Evolutionary conservation across 1,140 invertebrate species (phyloP).

Genomic region (Macrobrachium rosenbergii): DNA sequence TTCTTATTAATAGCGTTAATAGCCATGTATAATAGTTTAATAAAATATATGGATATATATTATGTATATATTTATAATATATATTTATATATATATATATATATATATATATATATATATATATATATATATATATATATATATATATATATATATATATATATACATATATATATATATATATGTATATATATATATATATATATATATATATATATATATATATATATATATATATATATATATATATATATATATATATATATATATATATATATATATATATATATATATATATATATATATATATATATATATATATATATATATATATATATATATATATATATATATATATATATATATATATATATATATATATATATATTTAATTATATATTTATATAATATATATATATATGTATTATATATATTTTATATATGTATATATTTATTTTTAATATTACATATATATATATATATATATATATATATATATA

Average conservation of each 20-base stretch:
- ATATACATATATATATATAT: constrained; percentile 4
- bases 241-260: constrained; percentile 14
- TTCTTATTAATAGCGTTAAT: too few species aligned
- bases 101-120: constrained; percentile 11
- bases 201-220: constrained; percentile 15
- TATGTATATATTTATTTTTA: neutral
- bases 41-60: neutral
- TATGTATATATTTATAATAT: constrained; percentile 11
- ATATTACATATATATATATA: neutral
- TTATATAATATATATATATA: neutral
- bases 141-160: neutral
- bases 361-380: constrained; percentile 7
- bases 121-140: constrained; percentile 19
- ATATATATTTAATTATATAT: neutral
- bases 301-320: constrained; percentile 9
- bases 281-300: constrained; percentile 22
- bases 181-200: constrained; percentile 19
- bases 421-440: neutral
- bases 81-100: constrained; percentile 3
- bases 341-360: constrained; percentile 17
- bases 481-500: constrained; percentile 22
- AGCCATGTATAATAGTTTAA: too few species aligned
- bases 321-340: constrained; percentile 19
- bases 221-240: constrained; percentile 6
- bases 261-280: constrained; percentile 13